A percentile compares a stretch with the other conserved stretches of the same genome.
phyloP scores from a whole-genome alignment of 2,113 vertebrate species.

The Oryzias melastigma region DNA sequence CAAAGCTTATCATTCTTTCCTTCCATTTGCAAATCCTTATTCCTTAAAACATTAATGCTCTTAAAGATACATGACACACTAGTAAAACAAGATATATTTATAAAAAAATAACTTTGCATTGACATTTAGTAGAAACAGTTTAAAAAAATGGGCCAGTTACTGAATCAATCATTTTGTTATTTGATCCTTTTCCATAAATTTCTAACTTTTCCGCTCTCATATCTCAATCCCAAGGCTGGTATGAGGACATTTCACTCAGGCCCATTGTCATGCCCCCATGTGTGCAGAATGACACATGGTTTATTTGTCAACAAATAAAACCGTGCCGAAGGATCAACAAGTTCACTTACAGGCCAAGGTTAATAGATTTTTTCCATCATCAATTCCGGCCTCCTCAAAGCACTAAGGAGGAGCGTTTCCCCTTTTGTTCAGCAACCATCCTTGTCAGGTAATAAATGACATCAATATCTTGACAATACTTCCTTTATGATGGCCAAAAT shows the following conservation, averaged over 20 bases:
- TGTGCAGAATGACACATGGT: slow-evolving; percentile 49
- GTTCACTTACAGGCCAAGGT: slow-evolving; percentile 67
- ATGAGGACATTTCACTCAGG: slow-evolving; percentile 5
- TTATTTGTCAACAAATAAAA: slow-evolving; percentile 69
- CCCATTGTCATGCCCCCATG: slow-evolving; percentile 11
- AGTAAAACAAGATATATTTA: too few relatives aligned
- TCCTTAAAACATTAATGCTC: too few relatives aligned
- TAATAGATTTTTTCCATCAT: slow-evolving; percentile 69
- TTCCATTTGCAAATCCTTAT: too few relatives aligned
- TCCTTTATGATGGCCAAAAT: slow-evolving; percentile 67
- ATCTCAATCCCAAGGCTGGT: neutral
- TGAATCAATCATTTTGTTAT: neutral
- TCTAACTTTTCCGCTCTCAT: neutral
- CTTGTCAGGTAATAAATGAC: slow-evolving; percentile 68
- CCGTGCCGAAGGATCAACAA: slow-evolving; percentile 57
- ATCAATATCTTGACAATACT: slow-evolving; percentile 64
- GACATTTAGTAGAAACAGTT: too few relatives aligned
- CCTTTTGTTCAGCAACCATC: slow-evolving; percentile 33
- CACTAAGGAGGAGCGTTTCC: slow-evolving; percentile 43
- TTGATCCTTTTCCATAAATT: neutral
- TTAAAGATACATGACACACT: too few relatives aligned
- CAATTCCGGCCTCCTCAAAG: slow-evolving; percentile 46
- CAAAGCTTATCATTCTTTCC: too few relatives aligned
- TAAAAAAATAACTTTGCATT: too few relatives aligned
- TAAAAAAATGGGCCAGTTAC: too few relatives aligned